Evolutionary conservation across 1,140 invertebrate species (phyloP).

Genomic region (Panagrolaimus sp.): DNA sequence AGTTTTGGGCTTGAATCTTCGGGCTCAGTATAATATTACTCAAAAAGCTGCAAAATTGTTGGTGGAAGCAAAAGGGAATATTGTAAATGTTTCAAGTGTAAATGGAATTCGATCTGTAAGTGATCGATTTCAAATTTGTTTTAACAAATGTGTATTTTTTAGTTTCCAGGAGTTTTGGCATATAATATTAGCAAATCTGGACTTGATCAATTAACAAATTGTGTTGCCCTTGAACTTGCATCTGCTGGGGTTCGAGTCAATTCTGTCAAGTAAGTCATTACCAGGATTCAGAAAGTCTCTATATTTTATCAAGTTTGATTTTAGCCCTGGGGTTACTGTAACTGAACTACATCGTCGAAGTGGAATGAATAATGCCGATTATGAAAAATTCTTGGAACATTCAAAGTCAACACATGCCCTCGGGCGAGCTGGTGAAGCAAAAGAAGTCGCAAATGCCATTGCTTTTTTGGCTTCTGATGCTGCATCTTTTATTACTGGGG

Average conservation of each 20-base stretch:
- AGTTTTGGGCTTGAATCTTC: slow-evolving; percentile 77
- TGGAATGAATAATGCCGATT: slow-evolving; percentile 69
- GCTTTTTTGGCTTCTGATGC: slow-evolving; percentile 76
- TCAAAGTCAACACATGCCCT: slow-evolving; percentile 74
- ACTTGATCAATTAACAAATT: slow-evolving; percentile 81
- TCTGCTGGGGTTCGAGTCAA: slow-evolving; percentile 66
- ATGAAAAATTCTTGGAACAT: slow-evolving; percentile 71
- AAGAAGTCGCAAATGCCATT: slow-evolving; percentile 75
- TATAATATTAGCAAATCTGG: slow-evolving; percentile 84
- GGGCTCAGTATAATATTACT: slow-evolving; percentile 75
- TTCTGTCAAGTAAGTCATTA: slow-evolving; percentile 40
- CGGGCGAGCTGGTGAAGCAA: slow-evolving; percentile 70
- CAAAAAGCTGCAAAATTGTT: slow-evolving; percentile 77
- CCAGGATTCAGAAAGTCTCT: slow-evolving; percentile 28
- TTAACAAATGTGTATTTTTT: slow-evolving; percentile 27
- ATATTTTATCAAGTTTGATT: slow-evolving; percentile 37
- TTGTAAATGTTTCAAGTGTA: slow-evolving; percentile 86
- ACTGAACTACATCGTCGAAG: slow-evolving; percentile 73
- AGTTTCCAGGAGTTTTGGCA: slow-evolving; percentile 65
- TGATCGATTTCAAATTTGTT: slow-evolving; percentile 16
- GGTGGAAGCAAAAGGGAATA: slow-evolving; percentile 73
- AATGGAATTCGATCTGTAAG: slow-evolving; percentile 71
- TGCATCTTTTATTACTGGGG: slow-evolving; percentile 76
- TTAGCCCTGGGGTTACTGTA: slow-evolving; percentile 70
- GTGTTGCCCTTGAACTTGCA: slow-evolving; percentile 72